These are phyloP conservation scores for Philantomba maxwellii DNA, from an alignment of 2,113 vertebrate species.

Conservation along the genomic window DNA sequence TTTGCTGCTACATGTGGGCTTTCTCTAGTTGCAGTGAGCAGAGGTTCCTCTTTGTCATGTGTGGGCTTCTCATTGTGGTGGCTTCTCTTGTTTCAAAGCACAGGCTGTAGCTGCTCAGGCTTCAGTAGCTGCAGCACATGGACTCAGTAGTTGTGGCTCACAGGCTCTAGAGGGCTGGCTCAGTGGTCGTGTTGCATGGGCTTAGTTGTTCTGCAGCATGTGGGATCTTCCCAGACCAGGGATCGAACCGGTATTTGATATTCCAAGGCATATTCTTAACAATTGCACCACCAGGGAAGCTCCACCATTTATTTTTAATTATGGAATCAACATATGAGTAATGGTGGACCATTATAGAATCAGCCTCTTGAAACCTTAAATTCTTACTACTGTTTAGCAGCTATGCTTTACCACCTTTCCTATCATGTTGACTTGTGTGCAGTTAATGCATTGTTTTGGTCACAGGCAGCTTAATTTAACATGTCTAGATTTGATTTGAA, in stretches of 20 bases:
- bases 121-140: neutral
- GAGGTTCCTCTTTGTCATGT: neutral
- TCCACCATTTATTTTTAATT: neutral
- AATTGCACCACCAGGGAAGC: neutral
- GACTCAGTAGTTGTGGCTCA: neutral
- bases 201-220: neutral
- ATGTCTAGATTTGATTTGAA: neutral
- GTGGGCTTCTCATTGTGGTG: neutral
- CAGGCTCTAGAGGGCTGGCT: neutral
- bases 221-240: neutral
- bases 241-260: neutral
- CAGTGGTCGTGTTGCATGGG: neutral
- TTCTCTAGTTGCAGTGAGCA: neutral
- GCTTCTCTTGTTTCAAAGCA: neutral
- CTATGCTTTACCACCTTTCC: neutral
- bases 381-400: neutral
- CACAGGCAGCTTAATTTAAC: neutral
- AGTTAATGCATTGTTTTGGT: neutral
- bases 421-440: neutral
- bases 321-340: neutral
- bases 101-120: neutral
- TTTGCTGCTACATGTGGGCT: neutral
- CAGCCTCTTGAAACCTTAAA: neutral
- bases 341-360: neutral
- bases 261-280: neutral